Conservation (phyloP, 2,888 invertebrate genomes). For the Neoascia interrupta region DNA sequence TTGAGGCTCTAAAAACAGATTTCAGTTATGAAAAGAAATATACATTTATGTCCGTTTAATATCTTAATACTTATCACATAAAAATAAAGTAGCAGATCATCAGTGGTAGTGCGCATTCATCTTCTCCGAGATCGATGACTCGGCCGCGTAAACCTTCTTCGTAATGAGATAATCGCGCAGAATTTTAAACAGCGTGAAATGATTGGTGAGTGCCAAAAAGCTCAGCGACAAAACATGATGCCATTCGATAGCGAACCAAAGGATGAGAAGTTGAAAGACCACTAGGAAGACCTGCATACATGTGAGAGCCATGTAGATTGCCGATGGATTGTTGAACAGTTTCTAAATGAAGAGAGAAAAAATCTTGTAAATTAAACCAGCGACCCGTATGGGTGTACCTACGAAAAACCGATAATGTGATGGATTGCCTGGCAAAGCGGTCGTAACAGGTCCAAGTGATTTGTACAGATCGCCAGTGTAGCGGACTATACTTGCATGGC, state of each 20-base stretch:
- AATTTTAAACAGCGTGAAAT: constrained; percentile 94
- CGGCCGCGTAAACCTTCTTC: constrained; percentile 86
- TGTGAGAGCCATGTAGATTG: constrained; percentile 86
- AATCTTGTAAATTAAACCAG: background rate
- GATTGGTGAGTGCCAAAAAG: constrained; percentile 92
- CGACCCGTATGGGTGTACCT: no score
- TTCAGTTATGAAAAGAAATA: no score
- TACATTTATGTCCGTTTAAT: no score
- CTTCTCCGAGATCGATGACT: constrained; percentile 74
- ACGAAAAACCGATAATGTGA: constrained; percentile 93
- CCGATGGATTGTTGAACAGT: constrained; percentile 92
- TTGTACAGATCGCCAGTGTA: constrained; percentile 87
- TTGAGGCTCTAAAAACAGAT: no score
- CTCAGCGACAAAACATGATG: constrained; percentile 93
- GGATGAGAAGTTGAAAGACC: constrained; percentile 87
- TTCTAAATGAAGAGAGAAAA: constrained; percentile 81
- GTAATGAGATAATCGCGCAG: constrained; percentile 92
- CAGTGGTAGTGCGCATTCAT: constrained; percentile 70
- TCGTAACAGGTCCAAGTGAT: constrained; percentile 89
- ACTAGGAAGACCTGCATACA: constrained; percentile 86
- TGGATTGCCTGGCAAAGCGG: constrained; percentile 91
- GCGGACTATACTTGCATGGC: constrained; percentile 87
- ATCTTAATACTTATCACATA: no score
- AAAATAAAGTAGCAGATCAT: no score
- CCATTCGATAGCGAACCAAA: constrained; percentile 93